Percentiles rank a stretch among this genome's conserved stretches.
Evolutionary conservation across 2,888 invertebrate genomes (phyloP).

Genomic region (Merodon equestris): DNA sequence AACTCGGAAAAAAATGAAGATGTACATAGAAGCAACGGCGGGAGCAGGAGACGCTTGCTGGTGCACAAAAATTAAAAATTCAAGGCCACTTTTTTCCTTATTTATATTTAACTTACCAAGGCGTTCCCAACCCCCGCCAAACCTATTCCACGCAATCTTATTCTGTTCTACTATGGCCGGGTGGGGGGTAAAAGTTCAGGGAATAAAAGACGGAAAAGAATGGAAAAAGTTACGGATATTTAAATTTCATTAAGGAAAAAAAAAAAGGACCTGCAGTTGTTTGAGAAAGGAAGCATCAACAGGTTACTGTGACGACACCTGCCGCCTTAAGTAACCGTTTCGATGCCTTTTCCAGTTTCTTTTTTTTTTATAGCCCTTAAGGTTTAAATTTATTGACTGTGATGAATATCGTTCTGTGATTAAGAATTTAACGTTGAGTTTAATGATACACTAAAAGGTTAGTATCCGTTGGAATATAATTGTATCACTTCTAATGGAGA

Average conservation of each 20-base stretch:
- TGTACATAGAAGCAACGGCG: background rate
- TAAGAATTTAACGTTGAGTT: too few relatives aligned
- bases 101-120: conserved; percentile 43
- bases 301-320: conserved; percentile 44
- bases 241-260: conserved; percentile 62
- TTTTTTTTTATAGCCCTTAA: too few relatives aligned
- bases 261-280: conserved; percentile 45
- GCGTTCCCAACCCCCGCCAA: conserved; percentile 7
- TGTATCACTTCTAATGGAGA: too few relatives aligned
- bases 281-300: conserved; percentile 41
- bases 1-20: background rate
- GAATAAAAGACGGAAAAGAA: conserved; percentile 19
- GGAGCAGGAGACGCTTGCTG: conserved; percentile 14
- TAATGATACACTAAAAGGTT: too few relatives aligned
- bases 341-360: conserved; percentile 20
- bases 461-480: too few relatives aligned
- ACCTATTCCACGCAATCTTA: background rate
- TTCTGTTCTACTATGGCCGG: background rate
- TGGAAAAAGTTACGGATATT: conserved; percentile 59
- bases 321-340: conserved; percentile 34
- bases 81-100: conserved; percentile 56
- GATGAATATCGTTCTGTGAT: too few relatives aligned
- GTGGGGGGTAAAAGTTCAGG: conserved; percentile 31
- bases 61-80: conserved; percentile 68
- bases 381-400: too few relatives aligned